Base-by-base conservation (phyloP, 2,797 vertebrate genomes). In the Micromesistius poutassou region DNA sequence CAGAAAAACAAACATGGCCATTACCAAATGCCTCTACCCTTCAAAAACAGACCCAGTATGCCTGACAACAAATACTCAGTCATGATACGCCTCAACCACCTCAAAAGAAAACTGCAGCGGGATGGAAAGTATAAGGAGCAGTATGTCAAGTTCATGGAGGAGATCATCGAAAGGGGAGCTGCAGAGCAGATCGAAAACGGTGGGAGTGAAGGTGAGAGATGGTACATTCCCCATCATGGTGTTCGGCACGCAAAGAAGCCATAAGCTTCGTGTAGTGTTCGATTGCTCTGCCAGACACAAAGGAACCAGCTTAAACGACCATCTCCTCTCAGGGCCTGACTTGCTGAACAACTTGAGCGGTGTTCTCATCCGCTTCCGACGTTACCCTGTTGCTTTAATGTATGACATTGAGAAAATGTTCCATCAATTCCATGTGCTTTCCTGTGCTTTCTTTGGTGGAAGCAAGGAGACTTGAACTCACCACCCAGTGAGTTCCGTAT, bases 261-360 rank as follows among this genome's bases (percentile, higher is more conserved):
- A 75, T 12, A 75, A 75, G 50, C 74, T 75, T 40, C 3, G 42
- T 50, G 38, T 75, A n/a, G 74, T 75, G 14, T 75, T 75, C 12
- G 70, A 71, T 71, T 33, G 70, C 30, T 31, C 14, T 6, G 30
- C 74, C 16, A 75, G 33, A 12, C 33, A 75, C 42, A 75, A 33
- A 25, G 74, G 74, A 55, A 75, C 46, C 3, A 66, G 74, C 55
- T 30, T 75, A 7, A 75, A 75, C 7, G 42, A 75, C 30, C 74
- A 75, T 30, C 6, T 72, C 16, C 30, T 72, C 25, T 73, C n/a
- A 74, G 73, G 78, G 68, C 90, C 66, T 91, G 94, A 94, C 93
- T 42, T 42, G 33, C 35, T 66, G 30, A 76, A 70, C 55, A 76
- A 38, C 35, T 33, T 76, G 25, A 76, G 8, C 16, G 55, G 75